A percentile compares a stretch with the other conserved stretches of the same genome.
Conservation (phyloP, 2,113 vertebrate species). For the Chaetorhynchus papuensis region DNA sequence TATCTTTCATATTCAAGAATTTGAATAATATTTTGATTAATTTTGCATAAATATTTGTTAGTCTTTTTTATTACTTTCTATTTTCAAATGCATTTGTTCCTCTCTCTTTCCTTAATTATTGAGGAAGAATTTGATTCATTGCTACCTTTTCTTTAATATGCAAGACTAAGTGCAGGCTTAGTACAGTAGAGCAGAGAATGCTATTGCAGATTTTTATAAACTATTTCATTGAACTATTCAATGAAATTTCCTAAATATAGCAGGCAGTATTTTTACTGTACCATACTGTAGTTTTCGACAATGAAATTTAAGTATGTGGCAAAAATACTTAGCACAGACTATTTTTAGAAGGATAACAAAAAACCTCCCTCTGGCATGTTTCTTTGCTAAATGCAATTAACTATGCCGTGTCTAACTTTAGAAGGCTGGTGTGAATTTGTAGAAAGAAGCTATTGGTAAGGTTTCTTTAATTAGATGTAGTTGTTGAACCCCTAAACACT, state of each 20-base stretch:
- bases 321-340: neutral
- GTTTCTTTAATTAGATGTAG: neutral
- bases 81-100: neutral
- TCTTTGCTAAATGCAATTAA: neutral
- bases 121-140: neutral
- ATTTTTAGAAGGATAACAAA: conserved; percentile 13
- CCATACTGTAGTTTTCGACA: neutral
- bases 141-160: neutral
- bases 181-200: neutral
- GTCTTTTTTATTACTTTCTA: neutral
- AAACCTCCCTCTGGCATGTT: neutral
- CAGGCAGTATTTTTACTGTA: neutral
- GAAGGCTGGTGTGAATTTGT: neutral
- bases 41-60: neutral
- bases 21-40: neutral
- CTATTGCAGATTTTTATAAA: neutral
- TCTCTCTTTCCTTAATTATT: neutral
- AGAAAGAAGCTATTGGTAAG: neutral
- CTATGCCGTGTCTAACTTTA: neutral
- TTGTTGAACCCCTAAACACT: neutral
- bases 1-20: neutral
- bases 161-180: neutral
- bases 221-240: neutral
- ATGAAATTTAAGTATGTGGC: neutral
- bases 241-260: neutral